Evolutionary conservation across 2,797 vertebrate genomes (phyloP).

Genomic region (Scomberomorus guttatus): DNA sequence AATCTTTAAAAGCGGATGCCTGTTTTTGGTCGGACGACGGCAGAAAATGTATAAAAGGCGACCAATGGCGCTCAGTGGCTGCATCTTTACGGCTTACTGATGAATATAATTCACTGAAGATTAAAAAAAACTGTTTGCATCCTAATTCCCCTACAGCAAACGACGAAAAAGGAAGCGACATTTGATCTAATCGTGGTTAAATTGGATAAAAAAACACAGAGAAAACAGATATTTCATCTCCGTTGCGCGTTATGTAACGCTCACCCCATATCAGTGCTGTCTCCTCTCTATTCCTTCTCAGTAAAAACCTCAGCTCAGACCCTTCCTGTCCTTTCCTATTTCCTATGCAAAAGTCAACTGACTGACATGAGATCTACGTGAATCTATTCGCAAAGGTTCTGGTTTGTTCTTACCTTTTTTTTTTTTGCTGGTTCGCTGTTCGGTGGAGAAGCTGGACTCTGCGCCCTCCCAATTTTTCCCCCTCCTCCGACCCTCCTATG

Average conservation of each 20-base stretch:
- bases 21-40: slow-evolving; percentile 21
- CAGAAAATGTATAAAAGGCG: slow-evolving; percentile 30
- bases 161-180: background rate
- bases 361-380: slow-evolving; percentile 39
- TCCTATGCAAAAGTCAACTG: slow-evolving; percentile 39
- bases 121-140: background rate
- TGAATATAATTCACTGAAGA: background rate
- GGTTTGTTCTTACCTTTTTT: slow-evolving; percentile 77
- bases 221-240: background rate
- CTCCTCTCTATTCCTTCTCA: slow-evolving; percentile 45
- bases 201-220: accelerated
- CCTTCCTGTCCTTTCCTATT: slow-evolving; percentile 45
- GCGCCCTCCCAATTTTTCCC: slow-evolving; percentile 70
- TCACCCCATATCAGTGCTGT: slow-evolving; percentile 84
- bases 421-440: slow-evolving; percentile 41
- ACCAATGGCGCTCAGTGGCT: slow-evolving; percentile 32
- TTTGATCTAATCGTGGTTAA: background rate
- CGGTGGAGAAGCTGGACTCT: slow-evolving; percentile 63
- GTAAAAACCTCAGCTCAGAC: slow-evolving; percentile 9
- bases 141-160: background rate
- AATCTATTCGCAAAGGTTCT: slow-evolving; percentile 45
- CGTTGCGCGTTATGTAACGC: slow-evolving; percentile 77
- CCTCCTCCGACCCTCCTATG: slow-evolving; percentile 66
- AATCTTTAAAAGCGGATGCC: background rate
- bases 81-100: slow-evolving; percentile 32